Percentiles rank a stretch among this genome's conserved stretches.
phyloP scores from a whole-genome alignment of 2,797 vertebrate genomes.

The Galago senegalensis region DNA sequence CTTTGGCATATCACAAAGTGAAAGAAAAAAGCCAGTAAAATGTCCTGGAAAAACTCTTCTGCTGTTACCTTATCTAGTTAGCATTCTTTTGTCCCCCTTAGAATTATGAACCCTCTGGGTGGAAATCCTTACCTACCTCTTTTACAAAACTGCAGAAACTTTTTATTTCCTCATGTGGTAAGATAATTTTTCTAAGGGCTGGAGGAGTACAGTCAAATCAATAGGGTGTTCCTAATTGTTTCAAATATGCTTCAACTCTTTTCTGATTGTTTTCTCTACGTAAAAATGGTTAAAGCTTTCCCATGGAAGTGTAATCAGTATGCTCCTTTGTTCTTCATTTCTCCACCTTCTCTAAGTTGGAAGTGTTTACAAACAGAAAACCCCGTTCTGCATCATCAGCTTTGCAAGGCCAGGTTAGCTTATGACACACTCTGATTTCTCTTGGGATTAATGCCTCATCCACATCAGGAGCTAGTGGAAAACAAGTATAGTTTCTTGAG shows the following conservation, averaged over 20 bases:
- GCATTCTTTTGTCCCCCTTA: not conserved
- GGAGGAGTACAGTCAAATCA: not conserved
- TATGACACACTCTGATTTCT: constrained; percentile 13
- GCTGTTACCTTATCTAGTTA: not conserved
- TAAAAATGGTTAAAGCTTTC: not conserved
- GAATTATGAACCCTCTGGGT: not conserved
- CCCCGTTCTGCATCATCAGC: not conserved
- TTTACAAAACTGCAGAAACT: constrained; percentile 21
- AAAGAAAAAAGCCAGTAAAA: not conserved
- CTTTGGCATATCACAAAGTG: not conserved
- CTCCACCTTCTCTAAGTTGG: constrained; percentile 4
- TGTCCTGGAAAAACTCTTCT: not conserved
- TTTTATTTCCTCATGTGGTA: not conserved
- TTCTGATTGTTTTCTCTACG: not conserved
- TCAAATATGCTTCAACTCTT: constrained; percentile 6
- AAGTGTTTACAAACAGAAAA: constrained; percentile 54
- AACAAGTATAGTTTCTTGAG: constrained; percentile 58
- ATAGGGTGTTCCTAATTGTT: not conserved
- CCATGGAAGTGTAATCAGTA: not conserved
- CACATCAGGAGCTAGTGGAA: not conserved
- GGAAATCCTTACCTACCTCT: not conserved
- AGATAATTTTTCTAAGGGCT: not conserved
- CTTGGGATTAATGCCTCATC: not conserved
- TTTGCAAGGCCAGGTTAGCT: constrained; percentile 32
- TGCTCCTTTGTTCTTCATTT: not conserved